Evolutionary conservation across 2,888 invertebrate genomes (phyloP), one percentile per base, ranked within the genome.

Genomic region (Tipula lateralis): DNA sequence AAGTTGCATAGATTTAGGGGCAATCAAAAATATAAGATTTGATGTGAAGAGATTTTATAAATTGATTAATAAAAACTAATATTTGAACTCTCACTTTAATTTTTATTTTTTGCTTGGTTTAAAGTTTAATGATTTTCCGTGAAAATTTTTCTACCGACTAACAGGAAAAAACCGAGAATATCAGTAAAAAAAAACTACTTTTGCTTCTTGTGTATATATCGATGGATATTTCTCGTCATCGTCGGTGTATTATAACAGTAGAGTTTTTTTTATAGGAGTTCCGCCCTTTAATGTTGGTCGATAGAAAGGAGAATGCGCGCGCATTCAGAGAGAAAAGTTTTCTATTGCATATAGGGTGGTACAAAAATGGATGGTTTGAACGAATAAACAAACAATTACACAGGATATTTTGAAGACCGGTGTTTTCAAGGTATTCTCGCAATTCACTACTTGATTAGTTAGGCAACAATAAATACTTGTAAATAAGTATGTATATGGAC

Each of bases 261-360:
- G 29, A 30, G 12, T 82, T 30, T 82, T 82, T 30, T 82, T 82
- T 82, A 32, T 82, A 30, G 34, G 83, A 83, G 83, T 83, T 83
- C 83, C 83, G 83, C 83, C 83, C 83, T 83, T 82, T 83, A 83
- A 19, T 83, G 12, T 83, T 83, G 83, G 83, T 83, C 83, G 83
- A 83, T 83, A 83, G 83, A 83, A 24, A 83, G 19, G 34, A 83
- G 36, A 34, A 83, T 83, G 83, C 83, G 83, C 36, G 34, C 83
- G 83, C 83, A 83, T 82, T 66, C 24, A 2, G 24, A 66, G 66
- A 66, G 66, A 24, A 66, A 66, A 66, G 9, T 66, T 44, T 12
- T 19, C 16, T 16, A 6, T 19, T n/a, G 50, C 1, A 24, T 82
- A 82, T 30, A 82, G 82, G 82, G 82, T 82, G 82, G 30, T 30